A percentile compares a stretch with the other conserved stretches of the same genome.
These are phyloP conservation scores for Pseudanteris insignis DNA, from an alignment of 2,888 invertebrate species.

Conservation along the genomic window DNA sequence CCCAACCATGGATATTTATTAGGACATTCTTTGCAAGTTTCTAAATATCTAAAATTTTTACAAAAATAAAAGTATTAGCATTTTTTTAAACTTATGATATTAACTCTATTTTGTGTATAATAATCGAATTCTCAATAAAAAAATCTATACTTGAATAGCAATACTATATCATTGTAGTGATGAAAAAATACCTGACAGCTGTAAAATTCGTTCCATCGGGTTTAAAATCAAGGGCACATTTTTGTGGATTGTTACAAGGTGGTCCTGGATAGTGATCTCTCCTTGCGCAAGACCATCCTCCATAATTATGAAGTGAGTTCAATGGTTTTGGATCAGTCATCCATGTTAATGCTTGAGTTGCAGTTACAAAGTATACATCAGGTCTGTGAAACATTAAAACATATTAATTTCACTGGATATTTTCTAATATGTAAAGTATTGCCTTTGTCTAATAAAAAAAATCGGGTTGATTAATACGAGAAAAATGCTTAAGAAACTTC, in stretches of 20 bases:
- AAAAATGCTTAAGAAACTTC: no score
- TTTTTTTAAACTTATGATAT: no score
- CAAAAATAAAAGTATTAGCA: background rate
- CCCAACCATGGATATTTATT: constrained; percentile 88
- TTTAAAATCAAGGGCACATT: constrained; percentile 84
- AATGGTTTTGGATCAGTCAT: constrained; percentile 84
- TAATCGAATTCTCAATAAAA: no score
- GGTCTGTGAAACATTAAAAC: constrained; percentile 75
- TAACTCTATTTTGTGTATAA: no score
- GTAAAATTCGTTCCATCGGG: constrained; percentile 80
- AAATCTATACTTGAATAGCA: no score
- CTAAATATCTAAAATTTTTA: constrained; percentile 74
- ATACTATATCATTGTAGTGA: no score
- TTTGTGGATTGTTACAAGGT: constrained; percentile 83
- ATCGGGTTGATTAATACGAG: no score
- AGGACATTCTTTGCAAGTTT: constrained; percentile 87
- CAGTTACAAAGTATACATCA: constrained; percentile 87
- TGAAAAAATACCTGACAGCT: constrained; percentile 74
- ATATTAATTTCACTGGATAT: no score
- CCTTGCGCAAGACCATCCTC: constrained; percentile 84
- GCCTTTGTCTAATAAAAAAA: no score
- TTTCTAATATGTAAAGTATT: no score
- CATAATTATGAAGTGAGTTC: constrained; percentile 76
- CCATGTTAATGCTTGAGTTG: constrained; percentile 89
- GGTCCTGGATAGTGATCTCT: constrained; percentile 76